Evolutionary conservation across 2,113 vertebrate species (phyloP), one percentile per base, ranked within the genome.

Genomic region (Heterocephalus glaber): DNA sequence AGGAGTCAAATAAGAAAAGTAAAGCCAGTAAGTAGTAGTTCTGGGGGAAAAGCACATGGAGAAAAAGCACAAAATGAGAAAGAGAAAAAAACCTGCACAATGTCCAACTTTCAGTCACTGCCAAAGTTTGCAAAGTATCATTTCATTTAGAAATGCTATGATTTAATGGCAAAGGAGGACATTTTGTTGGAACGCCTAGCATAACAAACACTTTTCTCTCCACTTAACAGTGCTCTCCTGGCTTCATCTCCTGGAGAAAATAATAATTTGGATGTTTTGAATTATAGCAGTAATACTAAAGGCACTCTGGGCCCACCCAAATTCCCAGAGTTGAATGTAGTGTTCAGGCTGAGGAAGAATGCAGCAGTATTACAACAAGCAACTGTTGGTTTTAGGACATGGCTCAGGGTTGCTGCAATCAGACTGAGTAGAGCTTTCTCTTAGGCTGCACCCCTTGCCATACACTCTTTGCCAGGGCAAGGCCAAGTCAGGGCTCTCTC

Each of bases 201-300:
- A 61, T 98, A 97, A 96, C 97, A 97, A 98, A 98, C 96, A 98
- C 97, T 97, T 96, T 97, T 96, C 94, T 97, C 90, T 92, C 94
- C 97, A 95, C 92, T 97, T 98, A 97, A 97, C 94, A 96, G 95
- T 76, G 52, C 91, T 97, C 97, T 93, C 94, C 97, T 98, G 97
- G 97, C 97, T 96, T 93, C 79, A n/a, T 96, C 92, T 96, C 80
- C 56, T 86, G 94, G 95, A 96, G 97, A 97, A 98, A 97, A 96
- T 97, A 97, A 97, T 97, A 96, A 97, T 98, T 97, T 97, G 97
- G 97, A 98, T 98, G 97, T 98, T 97, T 97, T 98, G 97, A 97
- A 98, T 98, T 97, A 98, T 90, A 97, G 94, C 90, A 89, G 97
- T 97, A 97, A 98, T 97, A 95, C 94, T 95, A 91, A 97, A 97